These are phyloP conservation scores for Stegodyphus dumicola DNA, from an alignment of 1,140 invertebrate species.

Conservation along the genomic window DNA sequence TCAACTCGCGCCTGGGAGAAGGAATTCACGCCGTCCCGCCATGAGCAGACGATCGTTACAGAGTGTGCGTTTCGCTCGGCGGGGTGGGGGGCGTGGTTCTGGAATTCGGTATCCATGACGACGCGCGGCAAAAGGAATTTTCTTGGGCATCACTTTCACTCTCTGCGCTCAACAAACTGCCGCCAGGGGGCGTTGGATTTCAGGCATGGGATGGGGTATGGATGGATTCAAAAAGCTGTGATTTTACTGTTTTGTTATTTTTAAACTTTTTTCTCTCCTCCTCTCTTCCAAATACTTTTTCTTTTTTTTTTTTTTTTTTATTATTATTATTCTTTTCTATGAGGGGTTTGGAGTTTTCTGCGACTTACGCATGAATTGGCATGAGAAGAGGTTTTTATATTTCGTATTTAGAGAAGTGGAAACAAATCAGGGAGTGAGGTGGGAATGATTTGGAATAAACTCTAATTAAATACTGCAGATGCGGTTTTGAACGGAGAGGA, in stretches of 20 bases:
- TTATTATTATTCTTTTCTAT: slow-evolving; percentile 5
- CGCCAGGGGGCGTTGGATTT: slow-evolving; percentile 24
- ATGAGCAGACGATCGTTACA: slow-evolving; percentile 39
- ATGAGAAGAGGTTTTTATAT: slow-evolving; percentile 4
- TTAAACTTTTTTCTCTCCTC: background rate
- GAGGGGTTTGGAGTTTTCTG: slow-evolving; percentile 5
- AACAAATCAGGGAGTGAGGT: slow-evolving; percentile 15
- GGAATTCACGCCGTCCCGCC: slow-evolving; percentile 32
- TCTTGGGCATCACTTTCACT: slow-evolving; percentile 49
- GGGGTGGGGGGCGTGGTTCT: slow-evolving; percentile 35
- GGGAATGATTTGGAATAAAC: slow-evolving; percentile 26
- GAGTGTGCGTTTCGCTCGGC: slow-evolving; percentile 25
- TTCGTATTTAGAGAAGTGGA: slow-evolving; percentile 11
- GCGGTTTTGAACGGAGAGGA: background rate
- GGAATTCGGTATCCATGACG: slow-evolving; percentile 48
- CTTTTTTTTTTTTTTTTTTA: too few relatives aligned
- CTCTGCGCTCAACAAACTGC: background rate
- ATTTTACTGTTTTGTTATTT: slow-evolving; percentile 19
- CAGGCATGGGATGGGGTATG: background rate
- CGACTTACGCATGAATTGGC: slow-evolving; percentile 19
- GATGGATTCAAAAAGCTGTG: background rate
- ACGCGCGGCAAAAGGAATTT: slow-evolving; percentile 46
- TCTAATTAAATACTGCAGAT: slow-evolving; percentile 43
- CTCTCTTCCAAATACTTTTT: too few relatives aligned
- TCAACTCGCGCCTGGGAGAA: background rate